These are phyloP conservation scores for Gortyna flavago DNA, from an alignment of 2,888 invertebrate species.

Conservation along the genomic window DNA sequence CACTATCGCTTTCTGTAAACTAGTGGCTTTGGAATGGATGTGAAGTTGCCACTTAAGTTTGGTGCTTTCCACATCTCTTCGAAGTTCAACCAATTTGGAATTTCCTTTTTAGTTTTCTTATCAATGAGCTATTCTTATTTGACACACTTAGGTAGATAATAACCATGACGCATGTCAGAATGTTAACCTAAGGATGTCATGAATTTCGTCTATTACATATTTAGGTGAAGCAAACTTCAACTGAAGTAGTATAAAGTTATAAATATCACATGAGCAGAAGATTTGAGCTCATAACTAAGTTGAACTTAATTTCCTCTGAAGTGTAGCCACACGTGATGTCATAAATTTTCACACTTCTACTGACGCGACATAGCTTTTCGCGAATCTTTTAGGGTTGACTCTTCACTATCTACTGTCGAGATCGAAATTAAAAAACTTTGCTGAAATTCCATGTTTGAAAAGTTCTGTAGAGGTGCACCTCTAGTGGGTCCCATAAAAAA, in stretches of 20 bases:
- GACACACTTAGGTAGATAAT: not conserved
- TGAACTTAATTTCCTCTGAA: conserved; percentile 72
- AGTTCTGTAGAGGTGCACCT: not conserved
- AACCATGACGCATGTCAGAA: not conserved
- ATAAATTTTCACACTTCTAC: conserved; percentile 70
- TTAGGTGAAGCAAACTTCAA: conserved; percentile 13
- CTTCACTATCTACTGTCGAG: not conserved
- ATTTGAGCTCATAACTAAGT: conserved; percentile 65
- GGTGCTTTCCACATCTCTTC: not conserved
- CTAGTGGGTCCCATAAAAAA: not conserved
- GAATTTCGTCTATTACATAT: conserved; percentile 9
- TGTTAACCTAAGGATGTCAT: not conserved
- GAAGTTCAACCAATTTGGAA: not conserved
- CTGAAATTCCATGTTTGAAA: not conserved
- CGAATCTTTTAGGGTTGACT: conserved; percentile 54
- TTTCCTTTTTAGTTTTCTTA: not conserved
- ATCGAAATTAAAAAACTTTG: not conserved
- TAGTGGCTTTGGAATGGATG: not conserved
- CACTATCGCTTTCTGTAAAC: conserved; percentile 10
- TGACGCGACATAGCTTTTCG: conserved; percentile 51
- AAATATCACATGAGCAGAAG: conserved; percentile 52
- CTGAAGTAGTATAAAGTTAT: conserved; percentile 38
- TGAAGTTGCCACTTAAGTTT: not conserved
- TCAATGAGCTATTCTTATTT: not conserved
- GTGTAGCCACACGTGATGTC: conserved; percentile 68